These are phyloP conservation scores for Thaleichthys pacificus DNA, from an alignment of 2,797 vertebrate species.

Conservation along the genomic window DNA sequence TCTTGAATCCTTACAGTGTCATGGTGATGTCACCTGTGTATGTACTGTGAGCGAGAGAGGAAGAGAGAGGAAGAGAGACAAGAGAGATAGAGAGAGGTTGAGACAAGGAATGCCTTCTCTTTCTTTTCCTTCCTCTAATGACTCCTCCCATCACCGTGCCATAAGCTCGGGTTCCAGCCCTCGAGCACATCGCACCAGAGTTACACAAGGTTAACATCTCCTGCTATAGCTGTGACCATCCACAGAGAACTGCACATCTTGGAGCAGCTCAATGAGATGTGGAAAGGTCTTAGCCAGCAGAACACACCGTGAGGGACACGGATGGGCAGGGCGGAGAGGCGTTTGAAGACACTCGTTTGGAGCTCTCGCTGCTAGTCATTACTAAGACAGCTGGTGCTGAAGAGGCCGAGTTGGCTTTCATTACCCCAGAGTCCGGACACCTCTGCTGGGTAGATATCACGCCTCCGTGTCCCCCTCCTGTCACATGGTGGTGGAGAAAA, in stretches of 20 bases:
- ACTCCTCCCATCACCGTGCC: too few relatives aligned
- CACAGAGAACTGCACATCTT: not conserved
- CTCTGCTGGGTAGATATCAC: slow-evolving; percentile 42
- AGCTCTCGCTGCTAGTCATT: slow-evolving; percentile 41
- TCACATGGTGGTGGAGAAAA: too few relatives aligned
- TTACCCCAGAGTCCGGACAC: slow-evolving; percentile 54
- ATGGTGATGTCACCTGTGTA: not conserved
- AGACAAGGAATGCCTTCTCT: not conserved
- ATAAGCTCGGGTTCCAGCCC: too few relatives aligned
- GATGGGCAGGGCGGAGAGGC: slow-evolving; percentile 14
- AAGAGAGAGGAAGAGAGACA: not conserved
- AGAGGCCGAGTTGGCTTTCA: slow-evolving; percentile 54
- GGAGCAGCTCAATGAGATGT: not conserved
- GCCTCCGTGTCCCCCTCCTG: slow-evolving; percentile 43
- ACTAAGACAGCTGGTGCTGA: slow-evolving; percentile 51
- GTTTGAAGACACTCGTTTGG: slow-evolving; percentile 49
- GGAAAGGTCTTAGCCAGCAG: not conserved
- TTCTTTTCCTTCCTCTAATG: not conserved
- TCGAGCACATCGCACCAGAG: not conserved
- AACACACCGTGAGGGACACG: too few relatives aligned
- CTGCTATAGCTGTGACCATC: not conserved
- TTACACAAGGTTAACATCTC: not conserved
- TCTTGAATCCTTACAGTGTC: too few relatives aligned
- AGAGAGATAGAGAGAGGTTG: not conserved
- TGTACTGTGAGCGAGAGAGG: not conserved